Evolutionary conservation across 2,797 vertebrate genomes (phyloP).

Genomic region (Sternotherus odoratus): DNA sequence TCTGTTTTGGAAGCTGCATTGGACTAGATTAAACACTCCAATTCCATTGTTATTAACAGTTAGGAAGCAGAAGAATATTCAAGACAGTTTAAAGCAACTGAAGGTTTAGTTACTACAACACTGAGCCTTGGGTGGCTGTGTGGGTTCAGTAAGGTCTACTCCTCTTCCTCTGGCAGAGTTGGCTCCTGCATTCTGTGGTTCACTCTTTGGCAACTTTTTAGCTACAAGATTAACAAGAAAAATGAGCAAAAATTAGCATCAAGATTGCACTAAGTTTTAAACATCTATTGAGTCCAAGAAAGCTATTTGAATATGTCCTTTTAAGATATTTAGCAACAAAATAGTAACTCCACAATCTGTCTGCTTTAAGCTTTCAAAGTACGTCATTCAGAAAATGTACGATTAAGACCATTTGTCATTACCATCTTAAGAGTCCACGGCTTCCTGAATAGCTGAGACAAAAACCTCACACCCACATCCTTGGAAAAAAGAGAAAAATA

Average conservation of each 20-base stretch:
- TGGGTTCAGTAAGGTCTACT: slow-evolving; percentile 96
- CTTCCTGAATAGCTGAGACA: neutral
- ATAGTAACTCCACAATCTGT: neutral
- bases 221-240: slow-evolving; percentile 81
- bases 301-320: neutral
- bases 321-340: neutral
- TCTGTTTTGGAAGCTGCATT: slow-evolving; percentile 89
- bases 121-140: slow-evolving; percentile 92
- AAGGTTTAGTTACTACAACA: slow-evolving; percentile 95
- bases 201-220: slow-evolving; percentile 97
- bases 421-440: neutral
- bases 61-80: slow-evolving; percentile 83
- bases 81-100: slow-evolving; percentile 79
- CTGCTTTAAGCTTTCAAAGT: neutral
- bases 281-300: neutral
- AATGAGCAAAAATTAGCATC: slow-evolving; percentile 41
- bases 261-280: neutral
- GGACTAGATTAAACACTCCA: slow-evolving; percentile 88
- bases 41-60: slow-evolving; percentile 88
- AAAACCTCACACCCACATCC: neutral
- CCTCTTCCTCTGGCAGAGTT: slow-evolving; percentile 90
- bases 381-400: neutral
- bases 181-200: slow-evolving; percentile 90
- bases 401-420: neutral
- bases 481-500: neutral